Evolutionary conservation across 2,888 invertebrate genomes (phyloP), one percentile per base, ranked within the genome.

Genomic region (Microctonus hyperodae): DNA sequence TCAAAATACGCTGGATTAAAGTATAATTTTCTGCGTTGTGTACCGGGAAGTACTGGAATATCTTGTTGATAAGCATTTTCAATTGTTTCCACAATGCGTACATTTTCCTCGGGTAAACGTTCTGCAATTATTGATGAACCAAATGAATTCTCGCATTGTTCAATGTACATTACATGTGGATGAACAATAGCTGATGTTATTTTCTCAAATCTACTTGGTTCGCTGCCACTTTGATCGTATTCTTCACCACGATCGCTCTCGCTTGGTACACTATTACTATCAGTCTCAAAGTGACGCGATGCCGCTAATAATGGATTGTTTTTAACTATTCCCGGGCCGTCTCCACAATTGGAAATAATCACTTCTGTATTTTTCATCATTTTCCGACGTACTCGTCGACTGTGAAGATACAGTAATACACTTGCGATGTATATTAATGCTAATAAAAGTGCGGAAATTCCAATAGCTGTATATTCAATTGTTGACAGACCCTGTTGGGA

Each of bases 1-100:
- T 96, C 96, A 78, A 96, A 95, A 81, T 95, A 96, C 7, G 95
- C 95, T 0, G 95, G 95, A 82, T 95, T 95, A 78, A 95, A 95
- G 80, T 94, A 95, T 2, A 95, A 86, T 79, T 95, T 94, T 72
- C 92, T 88, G 63, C 94, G 86, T 0, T 91, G 90, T 28, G 89
- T 90, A 11, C 92, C 92, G 1, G 83, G 82, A 53, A 82, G 74
- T 9, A 83, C 76, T 9, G 85, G 81, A 11, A 79, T 78, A 51
- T 80, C 81, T 11, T 79, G 79, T 33, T 80, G 78, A 59, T 81
- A 77, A 3, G 78, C 65, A 72, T 86, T 87, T 70, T 92, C 92
- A 70, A 90, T 88, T 5, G 94, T 94, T 84, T 94, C 94, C 9
- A 93, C 90, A 66, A 94, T 93, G 1, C 94, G 91, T 9, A 94